Conservation (phyloP, 1,140 invertebrate species). For the Panagrolaimus sp. region DNA sequence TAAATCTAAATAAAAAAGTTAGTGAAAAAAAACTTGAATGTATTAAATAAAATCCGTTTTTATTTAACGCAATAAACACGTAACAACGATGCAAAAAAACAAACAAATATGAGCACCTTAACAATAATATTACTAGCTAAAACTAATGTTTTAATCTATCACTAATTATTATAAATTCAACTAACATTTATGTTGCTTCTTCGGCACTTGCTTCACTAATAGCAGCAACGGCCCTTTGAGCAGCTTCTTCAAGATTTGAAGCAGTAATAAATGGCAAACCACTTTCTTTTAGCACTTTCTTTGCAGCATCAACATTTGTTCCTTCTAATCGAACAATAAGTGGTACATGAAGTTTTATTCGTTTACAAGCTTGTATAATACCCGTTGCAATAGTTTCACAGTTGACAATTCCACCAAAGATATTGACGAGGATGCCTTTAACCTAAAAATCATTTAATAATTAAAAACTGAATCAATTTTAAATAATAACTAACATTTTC, state of each 20-base stretch:
- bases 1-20: neutral
- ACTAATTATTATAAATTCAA: no score
- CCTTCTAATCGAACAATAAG: conserved; percentile 87
- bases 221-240: conserved; percentile 71
- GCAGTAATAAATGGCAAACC: conserved; percentile 74
- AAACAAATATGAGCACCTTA: neutral
- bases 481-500: conserved; percentile 28
- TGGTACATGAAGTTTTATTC: conserved; percentile 75
- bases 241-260: conserved; percentile 82
- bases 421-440: conserved; percentile 90
- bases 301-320: conserved; percentile 69
- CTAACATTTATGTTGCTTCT: no score
- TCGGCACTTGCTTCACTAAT: no score
- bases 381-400: conserved; percentile 92
- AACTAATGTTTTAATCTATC: no score
- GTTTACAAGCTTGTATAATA: conserved; percentile 78
- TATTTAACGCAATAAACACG: neutral
- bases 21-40: neutral
- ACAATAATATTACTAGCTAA: no score
- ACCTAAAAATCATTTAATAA: conserved; percentile 64
- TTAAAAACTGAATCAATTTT: neutral
- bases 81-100: neutral
- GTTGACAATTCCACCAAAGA: conserved; percentile 98
- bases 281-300: conserved; percentile 72
- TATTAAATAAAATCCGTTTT: neutral